Percentiles rank a stretch among this genome's conserved stretches.
Conservation (phyloP, 2,888 invertebrate species). For the Lepeophtheirus nordmannii region DNA sequence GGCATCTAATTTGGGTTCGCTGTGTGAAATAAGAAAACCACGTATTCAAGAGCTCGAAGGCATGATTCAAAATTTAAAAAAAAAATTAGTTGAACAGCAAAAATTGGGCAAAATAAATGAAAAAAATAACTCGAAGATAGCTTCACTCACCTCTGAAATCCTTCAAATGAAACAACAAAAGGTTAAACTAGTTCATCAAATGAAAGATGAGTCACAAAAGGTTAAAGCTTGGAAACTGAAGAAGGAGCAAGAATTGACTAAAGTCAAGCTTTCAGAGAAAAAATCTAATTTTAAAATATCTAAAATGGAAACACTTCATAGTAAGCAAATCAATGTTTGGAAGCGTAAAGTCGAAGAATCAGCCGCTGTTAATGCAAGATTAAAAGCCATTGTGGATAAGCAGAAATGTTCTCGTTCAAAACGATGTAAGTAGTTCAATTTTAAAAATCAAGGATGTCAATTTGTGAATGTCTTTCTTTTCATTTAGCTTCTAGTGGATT, state of each 20-base stretch:
- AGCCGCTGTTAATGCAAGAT: constrained; percentile 61
- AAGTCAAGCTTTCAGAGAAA: constrained; percentile 61
- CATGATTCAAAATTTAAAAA: constrained; percentile 53
- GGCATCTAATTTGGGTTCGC: constrained; percentile 43
- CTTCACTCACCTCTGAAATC: constrained; percentile 50
- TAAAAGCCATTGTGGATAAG: constrained; percentile 43
- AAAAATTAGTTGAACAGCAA: constrained; percentile 52
- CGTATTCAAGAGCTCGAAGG: constrained; percentile 59
- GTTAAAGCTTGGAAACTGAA: constrained; percentile 65
- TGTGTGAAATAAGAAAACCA: constrained; percentile 53
- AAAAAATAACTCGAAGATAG: constrained; percentile 60
- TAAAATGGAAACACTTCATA: constrained; percentile 57
- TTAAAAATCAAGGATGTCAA: too few relatives aligned
- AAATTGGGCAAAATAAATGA: constrained; percentile 55
- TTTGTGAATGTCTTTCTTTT: too few relatives aligned
- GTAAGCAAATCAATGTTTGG: constrained; percentile 63
- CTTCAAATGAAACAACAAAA: constrained; percentile 40
- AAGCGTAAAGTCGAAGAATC: constrained; percentile 79
- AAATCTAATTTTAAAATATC: constrained; percentile 63
- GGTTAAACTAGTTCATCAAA: constrained; percentile 62
- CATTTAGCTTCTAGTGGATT: background rate
- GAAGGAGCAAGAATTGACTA: constrained; percentile 59
- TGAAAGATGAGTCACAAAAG: constrained; percentile 63
- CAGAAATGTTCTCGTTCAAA: constrained; percentile 4
- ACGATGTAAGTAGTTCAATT: too few relatives aligned